Conservation (phyloP, 1,140 invertebrate species). For the Proctacanthus coquilletti region DNA sequence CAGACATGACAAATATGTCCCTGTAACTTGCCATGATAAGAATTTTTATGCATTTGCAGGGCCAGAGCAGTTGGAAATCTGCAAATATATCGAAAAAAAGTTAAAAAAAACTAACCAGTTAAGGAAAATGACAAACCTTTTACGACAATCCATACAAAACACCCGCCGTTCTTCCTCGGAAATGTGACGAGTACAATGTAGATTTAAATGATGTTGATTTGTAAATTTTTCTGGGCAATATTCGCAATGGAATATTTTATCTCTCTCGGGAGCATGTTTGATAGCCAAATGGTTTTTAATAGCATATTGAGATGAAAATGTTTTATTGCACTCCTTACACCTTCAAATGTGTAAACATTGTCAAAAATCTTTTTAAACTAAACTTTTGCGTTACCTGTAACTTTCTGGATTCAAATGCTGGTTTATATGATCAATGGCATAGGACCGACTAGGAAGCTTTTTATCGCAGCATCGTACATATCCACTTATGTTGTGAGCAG, state of each 20-base stretch:
- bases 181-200: not conserved
- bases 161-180: not conserved
- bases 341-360: too few relatives aligned
- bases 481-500: not conserved
- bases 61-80: too few relatives aligned
- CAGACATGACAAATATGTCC: not conserved
- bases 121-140: too few relatives aligned
- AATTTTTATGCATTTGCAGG: not conserved
- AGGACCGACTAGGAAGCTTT: not conserved
- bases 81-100: too few relatives aligned
- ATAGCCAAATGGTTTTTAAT: not conserved
- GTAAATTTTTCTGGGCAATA: not conserved
- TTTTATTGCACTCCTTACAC: not conserved
- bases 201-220: not conserved
- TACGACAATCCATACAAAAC: not conserved
- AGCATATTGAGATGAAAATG: not conserved
- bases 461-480: not conserved
- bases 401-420: not conserved
- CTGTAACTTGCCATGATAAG: not conserved
- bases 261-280: not conserved
- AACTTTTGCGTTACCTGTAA: constrained; percentile 1
- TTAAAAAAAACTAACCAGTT: constrained; percentile 1
- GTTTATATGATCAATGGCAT: not conserved
- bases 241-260: not conserved
- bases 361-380: too few relatives aligned